These are phyloP conservation scores for Megamerina dolium DNA, from an alignment of 2,888 invertebrate genomes.

Conservation along the genomic window DNA sequence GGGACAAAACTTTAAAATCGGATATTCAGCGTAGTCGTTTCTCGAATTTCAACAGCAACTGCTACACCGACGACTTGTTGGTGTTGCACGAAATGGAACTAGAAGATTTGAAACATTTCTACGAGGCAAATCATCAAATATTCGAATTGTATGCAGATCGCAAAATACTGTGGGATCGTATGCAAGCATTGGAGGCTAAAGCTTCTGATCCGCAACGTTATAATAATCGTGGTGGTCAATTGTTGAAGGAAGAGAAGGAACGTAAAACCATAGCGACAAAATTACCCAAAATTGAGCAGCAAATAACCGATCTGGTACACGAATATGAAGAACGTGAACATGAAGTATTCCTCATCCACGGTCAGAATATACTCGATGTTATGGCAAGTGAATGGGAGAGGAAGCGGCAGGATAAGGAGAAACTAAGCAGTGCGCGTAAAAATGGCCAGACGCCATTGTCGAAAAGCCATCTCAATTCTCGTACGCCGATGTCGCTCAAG, in stretches of 20 bases:
- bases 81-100: slow-evolving; percentile 73
- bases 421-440: slow-evolving; percentile 50
- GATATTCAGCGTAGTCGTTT: slow-evolving; percentile 58
- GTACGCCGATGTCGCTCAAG: slow-evolving; percentile 35
- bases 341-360: slow-evolving; percentile 57
- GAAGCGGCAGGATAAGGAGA: slow-evolving; percentile 44
- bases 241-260: slow-evolving; percentile 80
- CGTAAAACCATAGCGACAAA: slow-evolving; percentile 67
- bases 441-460: slow-evolving; percentile 23
- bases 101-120: slow-evolving; percentile 60
- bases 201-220: slow-evolving; percentile 76
- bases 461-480: slow-evolving; percentile 13
- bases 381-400: slow-evolving; percentile 59
- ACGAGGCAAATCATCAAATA: slow-evolving; percentile 59
- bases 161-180: slow-evolving; percentile 66
- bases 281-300: slow-evolving; percentile 68
- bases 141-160: slow-evolving; percentile 62
- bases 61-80: slow-evolving; percentile 74
- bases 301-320: slow-evolving; percentile 53
- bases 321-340: slow-evolving; percentile 55
- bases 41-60: slow-evolving; percentile 59
- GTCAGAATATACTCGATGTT: slow-evolving; percentile 57
- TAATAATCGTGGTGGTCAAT: slow-evolving; percentile 80
- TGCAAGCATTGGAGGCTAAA: slow-evolving; percentile 67
- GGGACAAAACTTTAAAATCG: slow-evolving; percentile 71